phyloP scores from a whole-genome alignment of 2,888 invertebrate genomes.

The Ommatoiulus sabulosus region DNA sequence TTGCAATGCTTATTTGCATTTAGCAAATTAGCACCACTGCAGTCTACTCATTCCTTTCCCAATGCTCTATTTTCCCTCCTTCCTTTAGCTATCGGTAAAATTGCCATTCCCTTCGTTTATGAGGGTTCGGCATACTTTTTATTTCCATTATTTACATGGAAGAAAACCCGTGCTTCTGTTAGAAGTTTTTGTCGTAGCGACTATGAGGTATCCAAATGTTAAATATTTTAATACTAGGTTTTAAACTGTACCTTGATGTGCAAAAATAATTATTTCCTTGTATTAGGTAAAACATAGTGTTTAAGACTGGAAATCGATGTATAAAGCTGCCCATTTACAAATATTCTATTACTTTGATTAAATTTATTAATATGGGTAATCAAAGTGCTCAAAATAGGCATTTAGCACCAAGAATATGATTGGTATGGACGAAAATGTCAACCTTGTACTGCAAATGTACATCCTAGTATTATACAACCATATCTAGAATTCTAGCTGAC shows the following conservation, averaged over 20 bases:
- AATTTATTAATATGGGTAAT: neutral
- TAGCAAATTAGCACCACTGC: conserved; percentile 23
- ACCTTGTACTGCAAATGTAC: neutral
- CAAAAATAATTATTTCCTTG: neutral
- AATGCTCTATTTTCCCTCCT: neutral
- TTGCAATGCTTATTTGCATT: neutral
- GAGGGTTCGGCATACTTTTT: neutral
- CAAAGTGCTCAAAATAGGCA: conserved; percentile 7
- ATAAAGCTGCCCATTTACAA: neutral
- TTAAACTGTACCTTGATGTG: conserved; percentile 9
- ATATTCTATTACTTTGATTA: neutral
- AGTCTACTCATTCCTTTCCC: conserved; percentile 25
- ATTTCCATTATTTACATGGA: neutral
- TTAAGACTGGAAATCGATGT: conserved; percentile 4
- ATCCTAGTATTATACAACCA: neutral
- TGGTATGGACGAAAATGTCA: neutral
- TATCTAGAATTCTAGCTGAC: neutral
- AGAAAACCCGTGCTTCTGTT: neutral
- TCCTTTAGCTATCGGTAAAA: neutral
- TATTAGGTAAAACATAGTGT: neutral
- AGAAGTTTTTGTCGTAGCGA: neutral
- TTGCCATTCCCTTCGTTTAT: neutral
- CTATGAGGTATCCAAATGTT: no score
- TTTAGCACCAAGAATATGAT: neutral
- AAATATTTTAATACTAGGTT: conserved; percentile 23